A percentile compares a stretch with the other conserved stretches of the same genome.
Evolutionary conservation across 2,113 vertebrate genomes (phyloP).

Genomic region (Clarias macrocephalus): DNA sequence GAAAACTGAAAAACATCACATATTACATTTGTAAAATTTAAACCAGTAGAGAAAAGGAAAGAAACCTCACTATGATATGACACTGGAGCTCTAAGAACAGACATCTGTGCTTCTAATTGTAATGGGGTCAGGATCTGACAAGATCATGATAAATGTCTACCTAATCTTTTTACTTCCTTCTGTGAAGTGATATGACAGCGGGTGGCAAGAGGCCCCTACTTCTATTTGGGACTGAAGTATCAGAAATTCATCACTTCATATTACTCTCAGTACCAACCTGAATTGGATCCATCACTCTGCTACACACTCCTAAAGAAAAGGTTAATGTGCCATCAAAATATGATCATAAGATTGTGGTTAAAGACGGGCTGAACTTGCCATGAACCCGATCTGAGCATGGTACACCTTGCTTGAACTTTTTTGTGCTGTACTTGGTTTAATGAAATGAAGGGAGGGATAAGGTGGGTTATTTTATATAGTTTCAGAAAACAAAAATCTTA

Average conservation of each 20-base stretch:
- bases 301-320: constrained; percentile 57
- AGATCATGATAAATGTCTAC: constrained; percentile 65
- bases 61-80: neutral
- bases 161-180: constrained; percentile 60
- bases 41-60: neutral
- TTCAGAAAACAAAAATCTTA: neutral
- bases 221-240: constrained; percentile 47
- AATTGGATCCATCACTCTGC: constrained; percentile 52
- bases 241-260: constrained; percentile 50
- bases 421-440: neutral
- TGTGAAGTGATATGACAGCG: constrained; percentile 52
- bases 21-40: neutral
- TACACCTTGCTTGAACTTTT: neutral
- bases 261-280: constrained; percentile 45
- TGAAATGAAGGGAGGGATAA: neutral
- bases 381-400: constrained; percentile 45
- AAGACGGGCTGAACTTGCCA: constrained; percentile 51
- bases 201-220: constrained; percentile 42
- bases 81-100: constrained; percentile 22
- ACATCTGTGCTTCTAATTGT: constrained; percentile 65
- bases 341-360: constrained; percentile 54
- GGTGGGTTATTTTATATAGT: constrained; percentile 35
- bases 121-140: constrained; percentile 69
- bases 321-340: constrained; percentile 60
- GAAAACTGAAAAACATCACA: neutral